These are phyloP conservation scores for Lithosia quadra DNA, from an alignment of 2,888 invertebrate species.

Conservation along the genomic window DNA sequence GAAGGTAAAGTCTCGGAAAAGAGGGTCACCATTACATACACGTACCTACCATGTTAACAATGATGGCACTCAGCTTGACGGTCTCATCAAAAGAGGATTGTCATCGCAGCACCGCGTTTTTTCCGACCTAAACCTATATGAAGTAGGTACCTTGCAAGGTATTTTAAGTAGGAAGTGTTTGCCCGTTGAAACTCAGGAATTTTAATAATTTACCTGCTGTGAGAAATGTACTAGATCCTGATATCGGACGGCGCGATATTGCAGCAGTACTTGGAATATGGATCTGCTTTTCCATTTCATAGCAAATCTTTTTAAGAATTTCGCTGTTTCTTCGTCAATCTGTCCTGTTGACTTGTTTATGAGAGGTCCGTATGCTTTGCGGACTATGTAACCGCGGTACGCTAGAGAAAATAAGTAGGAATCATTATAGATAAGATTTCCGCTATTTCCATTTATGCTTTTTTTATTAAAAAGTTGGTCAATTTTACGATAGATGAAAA, in stretches of 20 bases:
- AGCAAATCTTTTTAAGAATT: slow-evolving; percentile 91
- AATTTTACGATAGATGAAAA: too few relatives aligned
- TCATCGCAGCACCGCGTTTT: too few relatives aligned
- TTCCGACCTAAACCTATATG: too few relatives aligned
- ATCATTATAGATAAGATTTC: background rate
- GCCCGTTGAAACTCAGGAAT: background rate
- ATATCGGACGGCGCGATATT: slow-evolving; percentile 93
- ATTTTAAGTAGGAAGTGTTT: background rate
- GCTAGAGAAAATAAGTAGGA: slow-evolving; percentile 75
- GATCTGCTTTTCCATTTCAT: slow-evolving; percentile 94
- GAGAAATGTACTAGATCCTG: slow-evolving; percentile 95
- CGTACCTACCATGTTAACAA: too few relatives aligned
- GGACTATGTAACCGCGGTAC: slow-evolving; percentile 90
- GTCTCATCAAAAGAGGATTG: too few relatives aligned
- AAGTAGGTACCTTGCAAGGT: too few relatives aligned
- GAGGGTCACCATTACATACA: too few relatives aligned
- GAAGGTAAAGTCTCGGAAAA: too few relatives aligned
- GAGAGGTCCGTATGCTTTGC: slow-evolving; percentile 89
- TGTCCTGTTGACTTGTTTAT: slow-evolving; percentile 88
- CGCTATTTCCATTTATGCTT: too few relatives aligned
- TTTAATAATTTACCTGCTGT: slow-evolving; percentile 90
- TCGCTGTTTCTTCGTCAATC: slow-evolving; percentile 90
- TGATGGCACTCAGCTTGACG: too few relatives aligned
- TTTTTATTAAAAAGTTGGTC: too few relatives aligned
- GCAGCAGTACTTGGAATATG: slow-evolving; percentile 93